Evolutionary conservation across 2,113 vertebrate genomes (phyloP).

Genomic region (Toxostoma redivivum): DNA sequence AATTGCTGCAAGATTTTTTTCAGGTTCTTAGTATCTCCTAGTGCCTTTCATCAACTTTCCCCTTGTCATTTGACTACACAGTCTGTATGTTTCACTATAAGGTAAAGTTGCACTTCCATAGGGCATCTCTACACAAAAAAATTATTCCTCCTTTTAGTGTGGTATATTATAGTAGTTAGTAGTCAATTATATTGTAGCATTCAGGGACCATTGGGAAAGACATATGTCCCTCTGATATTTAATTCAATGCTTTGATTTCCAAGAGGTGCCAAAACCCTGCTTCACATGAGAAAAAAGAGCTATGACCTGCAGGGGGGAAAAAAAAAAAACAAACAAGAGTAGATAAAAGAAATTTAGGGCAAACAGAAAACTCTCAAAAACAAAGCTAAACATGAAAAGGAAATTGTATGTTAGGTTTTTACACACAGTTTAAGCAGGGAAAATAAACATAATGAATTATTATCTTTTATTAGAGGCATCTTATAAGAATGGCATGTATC

Average conservation of each 20-base stretch:
- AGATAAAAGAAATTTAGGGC: not conserved
- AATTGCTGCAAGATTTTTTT: not conserved
- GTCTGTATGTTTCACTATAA: not conserved
- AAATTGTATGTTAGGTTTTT: not conserved
- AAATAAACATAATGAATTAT: not conserved
- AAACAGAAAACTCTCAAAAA: not conserved
- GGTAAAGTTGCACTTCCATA: not conserved
- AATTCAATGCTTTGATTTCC: not conserved
- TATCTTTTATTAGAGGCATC: not conserved
- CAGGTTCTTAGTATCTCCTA: not conserved
- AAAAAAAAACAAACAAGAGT: too few relatives aligned
- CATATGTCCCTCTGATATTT: not conserved
- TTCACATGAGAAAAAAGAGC: not conserved
- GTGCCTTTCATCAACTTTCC: not conserved
- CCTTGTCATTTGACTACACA: not conserved
- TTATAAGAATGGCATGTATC: not conserved
- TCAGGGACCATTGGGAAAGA: not conserved
- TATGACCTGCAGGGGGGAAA: fast-evolving
- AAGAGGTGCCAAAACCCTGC: not conserved
- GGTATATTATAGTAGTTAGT: not conserved
- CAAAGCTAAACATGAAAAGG: not conserved
- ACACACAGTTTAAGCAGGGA: not conserved
- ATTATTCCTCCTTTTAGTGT: not conserved
- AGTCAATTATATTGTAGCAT: not conserved
- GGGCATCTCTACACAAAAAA: not conserved